Conservation (phyloP, 2,113 vertebrate genomes). For the Dicerorhinus sumatrensis region DNA sequence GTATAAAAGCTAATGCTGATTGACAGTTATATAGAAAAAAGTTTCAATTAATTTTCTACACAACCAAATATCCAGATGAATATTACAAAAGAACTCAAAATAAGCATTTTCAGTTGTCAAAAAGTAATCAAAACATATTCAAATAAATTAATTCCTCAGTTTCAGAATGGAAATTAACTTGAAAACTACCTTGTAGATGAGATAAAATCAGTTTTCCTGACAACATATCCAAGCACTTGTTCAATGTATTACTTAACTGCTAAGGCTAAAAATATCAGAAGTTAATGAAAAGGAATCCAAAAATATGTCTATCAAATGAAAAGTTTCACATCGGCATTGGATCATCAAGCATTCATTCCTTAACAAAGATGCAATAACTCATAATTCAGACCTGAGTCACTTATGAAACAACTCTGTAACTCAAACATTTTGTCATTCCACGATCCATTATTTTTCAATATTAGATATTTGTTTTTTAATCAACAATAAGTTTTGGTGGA, state of each 20-base stretch:
- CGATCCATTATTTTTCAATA: background rate
- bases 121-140: constrained; percentile 69
- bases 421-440: background rate
- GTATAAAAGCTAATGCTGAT: constrained; percentile 39
- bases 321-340: background rate
- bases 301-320: background rate
- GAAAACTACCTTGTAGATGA: constrained; percentile 3
- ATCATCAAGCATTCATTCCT: background rate
- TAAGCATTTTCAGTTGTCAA: constrained; percentile 68
- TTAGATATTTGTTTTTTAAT: background rate
- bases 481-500: background rate
- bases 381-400: background rate
- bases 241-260: constrained; percentile 23
- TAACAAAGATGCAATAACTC: background rate
- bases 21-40: constrained; percentile 38
- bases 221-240: constrained; percentile 39
- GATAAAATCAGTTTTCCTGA: constrained; percentile 62
- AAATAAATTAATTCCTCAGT: constrained; percentile 55
- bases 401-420: background rate
- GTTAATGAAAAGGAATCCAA: constrained; percentile 50
- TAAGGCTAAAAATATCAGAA: constrained; percentile 59
- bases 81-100: constrained; percentile 43
- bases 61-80: constrained; percentile 49
- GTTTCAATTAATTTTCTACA: constrained; percentile 49
- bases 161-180: constrained; percentile 63